Evolutionary conservation across 2,797 vertebrate species (phyloP).

Genomic region (Rhinogobio ventralis): DNA sequence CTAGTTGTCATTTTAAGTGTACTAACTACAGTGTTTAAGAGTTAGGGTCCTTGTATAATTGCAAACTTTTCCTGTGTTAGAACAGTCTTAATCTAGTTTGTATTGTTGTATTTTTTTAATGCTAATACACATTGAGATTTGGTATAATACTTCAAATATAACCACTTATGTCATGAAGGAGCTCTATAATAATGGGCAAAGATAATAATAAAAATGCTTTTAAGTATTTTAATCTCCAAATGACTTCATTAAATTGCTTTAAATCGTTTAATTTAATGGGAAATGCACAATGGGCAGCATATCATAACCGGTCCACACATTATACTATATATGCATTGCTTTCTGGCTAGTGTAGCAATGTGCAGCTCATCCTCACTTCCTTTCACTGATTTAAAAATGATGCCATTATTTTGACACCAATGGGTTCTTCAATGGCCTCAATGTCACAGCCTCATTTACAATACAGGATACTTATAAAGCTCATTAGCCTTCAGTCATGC

Average conservation of each 20-base stretch:
- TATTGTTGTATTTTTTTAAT: constrained; percentile 28
- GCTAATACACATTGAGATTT: constrained; percentile 16
- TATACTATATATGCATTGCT: constrained; percentile 9
- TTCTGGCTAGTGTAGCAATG: constrained; percentile 1
- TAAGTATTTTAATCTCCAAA: neutral
- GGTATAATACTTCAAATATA: neutral
- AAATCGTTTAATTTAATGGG: neutral
- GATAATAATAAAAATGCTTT: constrained; percentile 11
- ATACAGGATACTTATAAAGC: neutral
- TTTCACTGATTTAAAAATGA: constrained; percentile 24
- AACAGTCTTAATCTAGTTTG: constrained; percentile 23
- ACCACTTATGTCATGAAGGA: constrained; percentile 18
- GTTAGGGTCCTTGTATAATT: constrained; percentile 12
- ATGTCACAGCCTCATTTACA: constrained; percentile 18
- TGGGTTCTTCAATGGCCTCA: constrained; percentile 43
- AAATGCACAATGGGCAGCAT: neutral
- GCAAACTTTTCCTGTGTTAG: constrained; percentile 11
- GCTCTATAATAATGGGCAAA: constrained; percentile 25
- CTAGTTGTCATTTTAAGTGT: constrained; percentile 31
- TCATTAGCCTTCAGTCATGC: constrained; percentile 17
- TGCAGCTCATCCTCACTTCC: constrained; percentile 12
- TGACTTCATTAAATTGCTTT: neutral
- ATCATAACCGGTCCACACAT: neutral
- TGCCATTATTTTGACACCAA: constrained; percentile 26
- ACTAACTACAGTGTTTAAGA: constrained; percentile 41